Evolutionary conservation across 2,797 vertebrate species (phyloP).

Genomic region (Nyctalus aviator): DNA sequence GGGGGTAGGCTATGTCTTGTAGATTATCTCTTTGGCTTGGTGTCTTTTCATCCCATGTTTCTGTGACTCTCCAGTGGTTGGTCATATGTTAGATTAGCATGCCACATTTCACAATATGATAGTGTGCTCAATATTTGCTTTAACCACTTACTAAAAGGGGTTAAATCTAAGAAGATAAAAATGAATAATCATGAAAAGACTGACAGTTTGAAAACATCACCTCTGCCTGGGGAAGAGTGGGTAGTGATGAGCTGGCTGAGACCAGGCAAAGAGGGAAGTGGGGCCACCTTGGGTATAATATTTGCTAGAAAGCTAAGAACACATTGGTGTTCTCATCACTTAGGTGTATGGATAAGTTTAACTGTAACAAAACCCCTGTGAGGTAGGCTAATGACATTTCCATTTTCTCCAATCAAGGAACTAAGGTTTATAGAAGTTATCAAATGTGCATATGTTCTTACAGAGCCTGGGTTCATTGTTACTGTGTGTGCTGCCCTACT

Average conservation of each 20-base stretch:
- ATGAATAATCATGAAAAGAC: not conserved
- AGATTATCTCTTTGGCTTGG: not conserved
- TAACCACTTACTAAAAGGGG: not conserved
- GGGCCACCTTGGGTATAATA: not conserved
- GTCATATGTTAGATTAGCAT: not conserved
- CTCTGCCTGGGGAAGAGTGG: not conserved
- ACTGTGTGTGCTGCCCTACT: not conserved
- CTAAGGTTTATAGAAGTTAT: not conserved
- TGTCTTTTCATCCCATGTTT: not conserved
- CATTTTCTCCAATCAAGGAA: not conserved
- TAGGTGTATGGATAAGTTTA: not conserved
- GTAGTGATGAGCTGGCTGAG: not conserved
- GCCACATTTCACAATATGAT: not conserved
- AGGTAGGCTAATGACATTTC: not conserved
- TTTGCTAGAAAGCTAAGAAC: not conserved
- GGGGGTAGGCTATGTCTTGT: not conserved
- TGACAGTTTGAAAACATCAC: not conserved
- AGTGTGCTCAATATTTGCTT: not conserved
- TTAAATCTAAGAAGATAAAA: not conserved
- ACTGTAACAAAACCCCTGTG: not conserved
- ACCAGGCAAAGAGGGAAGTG: not conserved
- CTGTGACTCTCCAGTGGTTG: not conserved
- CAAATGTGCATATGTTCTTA: not conserved
- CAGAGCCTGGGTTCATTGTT: not conserved
- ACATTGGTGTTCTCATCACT: not conserved